phyloP scores from a whole-genome alignment of 2,797 vertebrate genomes.

The Vespertilio murinus region DNA sequence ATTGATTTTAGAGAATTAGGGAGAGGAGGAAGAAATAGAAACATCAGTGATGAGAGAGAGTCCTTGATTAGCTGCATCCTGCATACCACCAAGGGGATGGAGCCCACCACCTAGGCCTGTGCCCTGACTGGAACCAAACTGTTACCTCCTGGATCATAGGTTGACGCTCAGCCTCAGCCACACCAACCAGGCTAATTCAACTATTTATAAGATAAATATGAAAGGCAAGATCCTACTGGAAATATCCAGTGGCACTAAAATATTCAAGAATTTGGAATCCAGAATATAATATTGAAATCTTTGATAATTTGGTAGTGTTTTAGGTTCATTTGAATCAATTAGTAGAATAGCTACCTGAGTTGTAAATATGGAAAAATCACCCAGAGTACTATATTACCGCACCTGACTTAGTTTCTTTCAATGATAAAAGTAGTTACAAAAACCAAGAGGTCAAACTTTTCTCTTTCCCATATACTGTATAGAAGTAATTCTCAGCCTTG shows the following conservation, averaged over 20 bases:
- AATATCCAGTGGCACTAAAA: neutral
- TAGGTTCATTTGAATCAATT: constrained; percentile 35
- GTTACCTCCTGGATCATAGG: no score
- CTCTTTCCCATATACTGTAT: neutral
- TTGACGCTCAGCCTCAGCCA: no score
- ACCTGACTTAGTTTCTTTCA: neutral
- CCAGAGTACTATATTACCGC: neutral
- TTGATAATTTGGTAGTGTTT: constrained; percentile 3
- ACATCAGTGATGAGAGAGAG: no score
- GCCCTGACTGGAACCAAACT: no score
- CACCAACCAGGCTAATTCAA: neutral
- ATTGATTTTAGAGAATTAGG: no score
- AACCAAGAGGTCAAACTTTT: neutral
- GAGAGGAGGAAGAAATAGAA: no score
- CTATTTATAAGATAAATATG: constrained; percentile 23
- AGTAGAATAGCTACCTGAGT: neutral
- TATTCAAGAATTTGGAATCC: neutral
- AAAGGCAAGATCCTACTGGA: constrained; percentile 9
- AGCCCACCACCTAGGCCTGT: no score
- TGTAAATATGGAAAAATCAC: constrained; percentile 22
- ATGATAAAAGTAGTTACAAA: neutral
- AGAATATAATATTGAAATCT: constrained; percentile 35
- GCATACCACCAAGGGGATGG: no score
- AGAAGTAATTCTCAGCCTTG: constrained; percentile 2
- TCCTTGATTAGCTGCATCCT: no score